A percentile compares a stretch with the other conserved stretches of the same genome.
Conservation (phyloP, 2,888 invertebrate genomes). For the Nemoura dubitans region DNA sequence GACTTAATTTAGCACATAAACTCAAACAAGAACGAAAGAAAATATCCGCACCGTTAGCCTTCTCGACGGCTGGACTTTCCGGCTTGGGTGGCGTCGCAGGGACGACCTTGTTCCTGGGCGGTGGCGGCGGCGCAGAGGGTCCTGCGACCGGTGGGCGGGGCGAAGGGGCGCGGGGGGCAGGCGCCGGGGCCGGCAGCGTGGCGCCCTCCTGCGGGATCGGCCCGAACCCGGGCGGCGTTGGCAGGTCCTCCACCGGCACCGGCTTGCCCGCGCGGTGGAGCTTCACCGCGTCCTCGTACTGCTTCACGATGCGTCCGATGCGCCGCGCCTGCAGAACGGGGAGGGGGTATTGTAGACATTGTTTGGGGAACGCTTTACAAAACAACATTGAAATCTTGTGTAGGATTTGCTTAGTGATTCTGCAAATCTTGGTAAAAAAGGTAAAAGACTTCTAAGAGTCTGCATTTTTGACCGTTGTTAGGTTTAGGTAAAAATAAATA, state of each 20-base stretch:
- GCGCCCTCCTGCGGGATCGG: slow-evolving; percentile 66
- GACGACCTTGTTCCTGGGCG: slow-evolving; percentile 41
- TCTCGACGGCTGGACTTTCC: neutral
- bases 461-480: too few species aligned
- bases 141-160: slow-evolving; percentile 48
- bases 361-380: too few species aligned
- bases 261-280: slow-evolving; percentile 78
- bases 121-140: slow-evolving; percentile 51
- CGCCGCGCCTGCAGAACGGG: slow-evolving; percentile 68
- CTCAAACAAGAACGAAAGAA: too few species aligned
- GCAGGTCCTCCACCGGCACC: slow-evolving; percentile 82
- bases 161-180: slow-evolving; percentile 40
- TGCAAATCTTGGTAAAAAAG: too few species aligned
- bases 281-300: slow-evolving; percentile 70
- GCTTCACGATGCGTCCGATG: slow-evolving; percentile 91
- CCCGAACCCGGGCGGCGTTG: slow-evolving; percentile 73
- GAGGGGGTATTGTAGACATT: too few species aligned
- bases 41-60: slow-evolving; percentile 44
- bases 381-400: too few species aligned
- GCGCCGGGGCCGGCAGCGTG: slow-evolving; percentile 51
- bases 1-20: too few species aligned
- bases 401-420: too few species aligned
- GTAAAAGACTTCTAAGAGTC: too few species aligned
- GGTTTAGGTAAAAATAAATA: too few species aligned
- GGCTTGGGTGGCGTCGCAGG: slow-evolving; percentile 47